phyloP scores from a whole-genome alignment of 92 coral and sea anemone genomes.

The Anthopleura xanthogrammica region DNA sequence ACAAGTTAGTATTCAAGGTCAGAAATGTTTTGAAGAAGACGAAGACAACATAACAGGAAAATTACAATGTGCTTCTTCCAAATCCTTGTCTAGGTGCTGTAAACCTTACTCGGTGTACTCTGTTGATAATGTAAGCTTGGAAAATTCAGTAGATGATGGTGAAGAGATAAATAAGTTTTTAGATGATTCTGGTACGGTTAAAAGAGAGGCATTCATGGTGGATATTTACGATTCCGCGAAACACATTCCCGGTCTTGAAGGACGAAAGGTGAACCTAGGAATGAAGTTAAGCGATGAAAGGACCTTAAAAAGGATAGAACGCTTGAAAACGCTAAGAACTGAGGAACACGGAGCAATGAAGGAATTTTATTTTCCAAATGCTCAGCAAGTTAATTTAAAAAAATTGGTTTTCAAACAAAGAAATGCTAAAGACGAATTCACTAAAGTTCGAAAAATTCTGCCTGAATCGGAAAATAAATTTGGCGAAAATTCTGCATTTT shows the following conservation, averaged over 20 bases:
- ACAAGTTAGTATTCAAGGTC: conserved; percentile 16
- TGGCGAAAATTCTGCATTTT: neutral
- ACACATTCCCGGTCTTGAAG: conserved; percentile 8
- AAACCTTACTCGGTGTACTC: neutral
- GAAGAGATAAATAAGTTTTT: neutral
- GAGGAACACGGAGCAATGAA: neutral
- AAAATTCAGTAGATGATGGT: neutral
- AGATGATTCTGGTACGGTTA: neutral
- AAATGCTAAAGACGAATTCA: neutral
- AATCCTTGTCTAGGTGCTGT: neutral
- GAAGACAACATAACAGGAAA: neutral
- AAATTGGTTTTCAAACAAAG: neutral
- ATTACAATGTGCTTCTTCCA: neutral
- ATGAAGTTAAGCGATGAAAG: neutral
- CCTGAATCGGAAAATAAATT: neutral
- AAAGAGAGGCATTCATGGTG: neutral
- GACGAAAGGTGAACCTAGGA: conserved; percentile 10
- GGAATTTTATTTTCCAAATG: neutral
- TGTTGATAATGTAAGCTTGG: neutral
- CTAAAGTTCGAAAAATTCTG: neutral
- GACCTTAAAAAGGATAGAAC: conserved; percentile 13
- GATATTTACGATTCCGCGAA: neutral
- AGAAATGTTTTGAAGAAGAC: conserved; percentile 5
- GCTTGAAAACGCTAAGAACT: neutral
- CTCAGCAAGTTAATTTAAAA: neutral